Base-by-base conservation (phyloP, 2,797 vertebrate genomes). In the Danio tinwini region DNA sequence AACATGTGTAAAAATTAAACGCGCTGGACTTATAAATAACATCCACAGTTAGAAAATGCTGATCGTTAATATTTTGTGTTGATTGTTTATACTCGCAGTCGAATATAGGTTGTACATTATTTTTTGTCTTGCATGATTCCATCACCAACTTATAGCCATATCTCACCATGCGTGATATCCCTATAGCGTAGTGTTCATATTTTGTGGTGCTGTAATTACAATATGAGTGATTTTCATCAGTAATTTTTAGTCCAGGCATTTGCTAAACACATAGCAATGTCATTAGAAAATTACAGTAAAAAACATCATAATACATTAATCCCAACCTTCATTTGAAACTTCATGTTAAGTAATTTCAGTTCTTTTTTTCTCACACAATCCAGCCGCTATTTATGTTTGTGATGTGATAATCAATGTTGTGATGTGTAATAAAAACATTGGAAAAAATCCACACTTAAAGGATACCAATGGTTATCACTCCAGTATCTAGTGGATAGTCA, bases 341-440 rank as follows among this genome's bases (percentile, higher is more conserved):
- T n/a, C 29, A 29, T 29, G 29, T 29, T 3, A 29, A 29, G 29
- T 29, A 29, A 29, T 29, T 3, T 3, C 1, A 29, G 29, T 29
- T 29, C 29, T 29, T 29, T 29, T 29, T 29, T 29, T 29, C 29
- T 29, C 29, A 29, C 29, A 29, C 29, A 29, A 29, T 3, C 29
- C 1, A 29, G 29, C 1, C 29, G 29, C 29, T 29, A 29, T 29
- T 29, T 29, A 3, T 29, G 29, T 29, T 29, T 29, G 3, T 29
- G 29, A 29, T 29, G 29, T 29, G 29, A 29, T 29, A 1, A 29
- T 29, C 29, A 29, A n/a, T 29, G 29, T 29, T 29, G 29, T 29
- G 29, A 29, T 85, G 81, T 84, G 3, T 16, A 80, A 74, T 82
- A 81, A 58, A 44, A n/a, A 69, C 71, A 83, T 81, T 83, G 83